Conservation (phyloP, 2,888 invertebrate genomes). For the Diplazon laetatorius region DNA sequence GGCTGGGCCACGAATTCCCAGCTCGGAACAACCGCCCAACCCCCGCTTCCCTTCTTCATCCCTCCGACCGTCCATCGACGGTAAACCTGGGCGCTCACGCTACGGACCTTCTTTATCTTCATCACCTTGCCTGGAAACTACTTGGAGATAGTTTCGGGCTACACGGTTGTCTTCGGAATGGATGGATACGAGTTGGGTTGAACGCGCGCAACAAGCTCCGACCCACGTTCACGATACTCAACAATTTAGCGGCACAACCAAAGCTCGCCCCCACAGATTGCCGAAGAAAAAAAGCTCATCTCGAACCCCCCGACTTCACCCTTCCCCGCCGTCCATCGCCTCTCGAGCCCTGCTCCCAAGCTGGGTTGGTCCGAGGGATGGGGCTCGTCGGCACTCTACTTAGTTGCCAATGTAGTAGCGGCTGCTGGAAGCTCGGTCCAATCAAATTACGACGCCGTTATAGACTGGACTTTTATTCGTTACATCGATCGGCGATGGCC, state of each 20-base stretch:
- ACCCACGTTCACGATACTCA: slow-evolving; percentile 32
- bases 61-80: too few species aligned
- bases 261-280: slow-evolving; percentile 60
- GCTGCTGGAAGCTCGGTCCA: slow-evolving; percentile 35
- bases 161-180: slow-evolving; percentile 22
- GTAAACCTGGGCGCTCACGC: not conserved
- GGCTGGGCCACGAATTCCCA: slow-evolving; percentile 50
- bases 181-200: slow-evolving; percentile 49
- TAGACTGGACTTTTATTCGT: slow-evolving; percentile 50
- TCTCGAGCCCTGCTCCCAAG: too few species aligned
- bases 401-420: not conserved
- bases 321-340: too few species aligned
- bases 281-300: slow-evolving; percentile 53
- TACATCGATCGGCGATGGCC: slow-evolving; percentile 24
- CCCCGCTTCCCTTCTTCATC: too few species aligned
- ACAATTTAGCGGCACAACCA: slow-evolving; percentile 19
- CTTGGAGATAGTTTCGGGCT: slow-evolving; percentile 44
- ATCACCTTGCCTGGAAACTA: not conserved
- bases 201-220: slow-evolving; percentile 43
- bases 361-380: too few species aligned
- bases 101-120: slow-evolving; percentile 28
- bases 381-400: slow-evolving; percentile 36
- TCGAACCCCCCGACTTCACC: not conserved
- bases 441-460: slow-evolving; percentile 62
- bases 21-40: slow-evolving; percentile 39